Evolutionary conservation across 2,797 vertebrate genomes (phyloP), one percentile per base, ranked within the genome.

Genomic region (Micropoecilia bifurca): DNA sequence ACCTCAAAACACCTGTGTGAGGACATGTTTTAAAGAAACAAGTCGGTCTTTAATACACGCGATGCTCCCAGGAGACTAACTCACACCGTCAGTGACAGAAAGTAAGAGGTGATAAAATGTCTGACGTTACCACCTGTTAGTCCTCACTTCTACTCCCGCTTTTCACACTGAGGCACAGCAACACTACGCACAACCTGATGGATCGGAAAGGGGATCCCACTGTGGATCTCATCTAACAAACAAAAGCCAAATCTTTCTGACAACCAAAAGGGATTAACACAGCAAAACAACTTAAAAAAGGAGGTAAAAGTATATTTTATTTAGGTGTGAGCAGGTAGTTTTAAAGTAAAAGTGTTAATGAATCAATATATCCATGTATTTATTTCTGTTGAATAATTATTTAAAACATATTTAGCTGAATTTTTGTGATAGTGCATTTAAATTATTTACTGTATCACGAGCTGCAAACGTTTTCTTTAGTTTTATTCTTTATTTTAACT

Each of bases 101-200:
- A 78, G 78, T 73, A 14, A 28, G 45, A 83, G 81, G 84, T 81
- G 77, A 84, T 78, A 84, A 88, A 87, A 87, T 83, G 81, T 77
- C 25, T 36, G 55, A n/a, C 73, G 71, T 84, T 73, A 74, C 77
- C 84, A 75, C 72, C 78, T 85, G 84, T 87, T 78, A 78, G 45
- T 75, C 76, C 80, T 48, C 39, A 30, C 39, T 33, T 75, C 57
- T 78, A 59, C 28, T 20, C 4, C 47, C 12, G 46, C 7, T 61
- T 53, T 30, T 43, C 20, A 33, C 74, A 66, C 61, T 57, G 53
- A 66, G 46, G 74, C 77, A 80, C 53, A 80, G 14, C 10, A 57
- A 69, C 18, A n/a, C 6, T 16, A 45, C 6, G 69, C 2, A 59
- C 20, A 18, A n/a, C 13, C 30, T 20, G 47, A 39, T 48, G 69